Percentiles rank a stretch among this genome's conserved stretches.
These are phyloP conservation scores for Lepus europaeus DNA, from an alignment of 2,113 vertebrate genomes.

Conservation along the genomic window DNA sequence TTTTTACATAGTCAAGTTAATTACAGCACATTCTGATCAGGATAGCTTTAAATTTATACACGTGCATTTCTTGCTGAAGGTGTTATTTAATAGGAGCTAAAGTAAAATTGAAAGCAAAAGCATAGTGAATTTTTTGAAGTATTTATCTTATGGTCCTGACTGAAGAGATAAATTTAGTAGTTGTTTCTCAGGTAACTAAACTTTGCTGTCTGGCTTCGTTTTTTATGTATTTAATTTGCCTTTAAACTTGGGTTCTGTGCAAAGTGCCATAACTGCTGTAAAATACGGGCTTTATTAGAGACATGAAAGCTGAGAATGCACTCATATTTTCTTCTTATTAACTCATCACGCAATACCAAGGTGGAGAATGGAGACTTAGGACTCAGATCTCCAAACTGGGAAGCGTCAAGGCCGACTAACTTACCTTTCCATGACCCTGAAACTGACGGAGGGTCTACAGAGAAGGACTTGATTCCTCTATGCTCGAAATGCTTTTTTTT, in stretches of 20 bases:
- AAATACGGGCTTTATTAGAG: conserved; percentile 78
- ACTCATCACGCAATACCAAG: conserved; percentile 13
- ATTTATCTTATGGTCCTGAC: conserved; percentile 75
- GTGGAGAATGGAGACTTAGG: not conserved
- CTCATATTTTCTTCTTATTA: conserved; percentile 79
- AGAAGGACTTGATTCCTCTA: conserved; percentile 30
- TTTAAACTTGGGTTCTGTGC: conserved; percentile 70
- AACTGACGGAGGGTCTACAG: conserved; percentile 11
- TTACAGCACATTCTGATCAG: conserved; percentile 60
- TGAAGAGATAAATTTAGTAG: conserved; percentile 76
- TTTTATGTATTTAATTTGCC: conserved; percentile 81
- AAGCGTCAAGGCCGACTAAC: not conserved
- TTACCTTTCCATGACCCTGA: conserved; percentile 35
- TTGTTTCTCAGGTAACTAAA: conserved; percentile 81
- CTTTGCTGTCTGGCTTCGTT: conserved; percentile 75
- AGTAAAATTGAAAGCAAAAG: conserved; percentile 75
- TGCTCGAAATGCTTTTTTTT: not conserved
- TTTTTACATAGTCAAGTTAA: conserved; percentile 64
- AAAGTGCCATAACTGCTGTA: conserved; percentile 74
- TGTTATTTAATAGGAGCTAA: conserved; percentile 75
- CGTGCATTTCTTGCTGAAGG: conserved; percentile 55
- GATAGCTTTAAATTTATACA: conserved; percentile 73
- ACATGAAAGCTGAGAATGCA: conserved; percentile 57
- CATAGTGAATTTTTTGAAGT: conserved; percentile 54
- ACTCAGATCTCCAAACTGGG: not conserved